Conservation (phyloP, 2,113 vertebrate species). For the Enhydra lutris region DNA sequence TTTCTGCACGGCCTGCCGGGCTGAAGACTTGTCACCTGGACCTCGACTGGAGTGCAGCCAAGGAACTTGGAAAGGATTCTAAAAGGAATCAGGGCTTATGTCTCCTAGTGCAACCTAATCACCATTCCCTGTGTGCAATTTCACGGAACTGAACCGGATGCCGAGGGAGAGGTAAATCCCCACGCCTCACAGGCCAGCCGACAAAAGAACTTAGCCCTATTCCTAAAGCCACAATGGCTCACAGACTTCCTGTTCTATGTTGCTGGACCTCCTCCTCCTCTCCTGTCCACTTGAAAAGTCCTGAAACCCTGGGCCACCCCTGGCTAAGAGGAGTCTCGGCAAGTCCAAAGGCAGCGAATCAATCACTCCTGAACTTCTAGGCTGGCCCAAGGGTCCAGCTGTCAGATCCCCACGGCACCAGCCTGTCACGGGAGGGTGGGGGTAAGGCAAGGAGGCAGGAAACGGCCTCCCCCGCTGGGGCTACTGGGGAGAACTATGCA, state of each 20-base stretch:
- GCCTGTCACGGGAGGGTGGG: fast-evolving
- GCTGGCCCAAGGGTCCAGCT: not conserved
- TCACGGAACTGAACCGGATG: not conserved
- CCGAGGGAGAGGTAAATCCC: not conserved
- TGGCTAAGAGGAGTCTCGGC: not conserved
- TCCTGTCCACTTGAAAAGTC: not conserved
- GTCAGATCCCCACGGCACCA: not conserved
- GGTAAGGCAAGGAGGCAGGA: not conserved
- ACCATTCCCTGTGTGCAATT: not conserved
- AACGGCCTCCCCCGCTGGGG: fast-evolving
- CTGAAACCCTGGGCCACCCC: not conserved
- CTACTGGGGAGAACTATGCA: not conserved
- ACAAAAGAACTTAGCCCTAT: not conserved
- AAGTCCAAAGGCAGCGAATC: fast-evolving
- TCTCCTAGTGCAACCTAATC: not conserved
- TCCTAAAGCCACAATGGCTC: not conserved
- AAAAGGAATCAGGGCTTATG: not conserved
- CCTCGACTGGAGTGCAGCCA: not conserved
- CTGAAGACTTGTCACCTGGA: not conserved
- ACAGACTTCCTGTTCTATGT: not conserved
- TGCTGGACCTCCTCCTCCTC: not conserved
- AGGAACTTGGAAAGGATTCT: not conserved
- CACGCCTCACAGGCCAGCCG: not conserved
- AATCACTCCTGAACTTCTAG: not conserved
- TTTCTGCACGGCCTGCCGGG: not conserved